Base-by-base conservation (phyloP, 2,888 invertebrate species). In the Pristionchus japonicus region DNA sequence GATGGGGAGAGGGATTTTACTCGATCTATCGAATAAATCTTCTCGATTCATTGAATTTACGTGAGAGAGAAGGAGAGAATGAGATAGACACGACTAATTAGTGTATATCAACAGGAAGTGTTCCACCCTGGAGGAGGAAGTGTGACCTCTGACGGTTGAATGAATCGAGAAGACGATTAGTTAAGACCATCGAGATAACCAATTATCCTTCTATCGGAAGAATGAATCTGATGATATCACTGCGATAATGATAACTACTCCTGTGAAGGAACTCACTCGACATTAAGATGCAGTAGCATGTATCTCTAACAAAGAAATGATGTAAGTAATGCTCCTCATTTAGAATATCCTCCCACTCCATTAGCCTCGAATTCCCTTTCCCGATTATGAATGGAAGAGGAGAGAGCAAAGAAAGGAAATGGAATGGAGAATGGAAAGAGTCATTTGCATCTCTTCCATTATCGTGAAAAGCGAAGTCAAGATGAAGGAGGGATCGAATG, bases 331-430 rank as follows among this genome's bases (percentile, higher is more conserved):
- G 40, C 40, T 9, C 11, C 74, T 74, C 37, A 27, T 31, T 74
- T 74, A 27, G 74, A 74, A 31, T 74, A 37, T 37, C 31, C 37
- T 4, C 31, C 23, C 64, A 64, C 74, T 67, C 74, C 74, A 74
- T 74, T 74, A 74, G 74, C 20, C 74, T 23, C 74, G 37, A 23
- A 37, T 74, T 74, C 40, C 40, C n/a, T 57, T 67, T 34, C 11
- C 74, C 74, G 40, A 74, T 74, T 74, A 74, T 74, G 74, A 74
- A 74, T 74, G 31, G 40, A 31, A 40, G 31, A 20, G 23, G 74
- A 74, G 57, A n/a, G 74, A 74, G 40, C 23, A 74, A 74, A 74
- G 74, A 74, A 74, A 74, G 74, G 74, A 74, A 74, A 74, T 74
- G 74, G 74, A 74, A 74, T 74, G 74, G 74, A 74, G 74, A 74